Percentiles rank a stretch among this genome's conserved stretches.
Evolutionary conservation across 2,888 invertebrate genomes (phyloP).

Genomic region (Pristionchus mayeri): DNA sequence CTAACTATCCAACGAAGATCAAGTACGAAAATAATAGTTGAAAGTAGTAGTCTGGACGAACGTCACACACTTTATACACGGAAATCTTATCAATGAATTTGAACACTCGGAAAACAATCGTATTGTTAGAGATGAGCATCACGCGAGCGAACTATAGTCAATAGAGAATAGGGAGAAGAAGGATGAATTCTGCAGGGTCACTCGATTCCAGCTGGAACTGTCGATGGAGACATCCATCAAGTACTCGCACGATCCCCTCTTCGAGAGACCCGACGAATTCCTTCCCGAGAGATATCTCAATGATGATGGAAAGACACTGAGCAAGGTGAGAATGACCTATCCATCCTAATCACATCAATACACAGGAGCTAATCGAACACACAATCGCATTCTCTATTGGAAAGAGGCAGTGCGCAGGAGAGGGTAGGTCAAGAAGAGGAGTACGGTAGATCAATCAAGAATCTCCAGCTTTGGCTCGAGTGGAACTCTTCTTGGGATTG

Average conservation of each 20-base stretch:
- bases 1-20: too few species aligned
- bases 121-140: too few species aligned
- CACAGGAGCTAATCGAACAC: background rate
- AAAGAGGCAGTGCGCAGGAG: slow-evolving; percentile 23
- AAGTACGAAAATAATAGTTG: too few species aligned
- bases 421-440: background rate
- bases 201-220: background rate
- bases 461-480: background rate
- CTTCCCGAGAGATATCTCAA: slow-evolving; percentile 19
- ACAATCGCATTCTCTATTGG: slow-evolving; percentile 10
- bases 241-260: background rate
- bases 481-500: background rate
- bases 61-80: too few species aligned
- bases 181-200: slow-evolving; percentile 10
- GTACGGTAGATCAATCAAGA: background rate
- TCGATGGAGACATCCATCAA: slow-evolving; percentile 16
- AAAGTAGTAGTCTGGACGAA: too few species aligned
- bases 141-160: too few species aligned
- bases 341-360: background rate
- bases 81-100: too few species aligned
- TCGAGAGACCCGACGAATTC: background rate
- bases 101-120: too few species aligned
- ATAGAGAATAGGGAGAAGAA: background rate
- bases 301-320: background rate
- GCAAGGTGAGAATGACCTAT: background rate